These are phyloP conservation scores for Heteractis magnifica DNA, from an alignment of 92 coral and sea anemone species.

Conservation along the genomic window DNA sequence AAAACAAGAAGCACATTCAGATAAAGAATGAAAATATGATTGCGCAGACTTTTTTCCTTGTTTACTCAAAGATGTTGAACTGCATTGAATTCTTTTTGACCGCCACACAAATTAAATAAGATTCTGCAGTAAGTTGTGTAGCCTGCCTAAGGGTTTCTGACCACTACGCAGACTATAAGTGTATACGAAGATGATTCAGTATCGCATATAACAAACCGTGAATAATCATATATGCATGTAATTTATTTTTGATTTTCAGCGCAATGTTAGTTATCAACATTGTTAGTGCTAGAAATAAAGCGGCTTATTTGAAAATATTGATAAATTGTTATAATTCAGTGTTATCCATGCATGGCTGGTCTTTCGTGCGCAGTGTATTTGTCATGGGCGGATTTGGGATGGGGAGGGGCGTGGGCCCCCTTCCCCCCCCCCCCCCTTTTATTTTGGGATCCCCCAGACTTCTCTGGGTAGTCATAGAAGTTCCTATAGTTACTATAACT, in stretches of 20 bases:
- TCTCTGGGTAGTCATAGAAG: too few species aligned
- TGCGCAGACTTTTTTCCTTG: not conserved
- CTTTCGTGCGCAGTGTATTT: not conserved
- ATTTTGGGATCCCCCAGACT: too few species aligned
- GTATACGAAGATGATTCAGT: not conserved
- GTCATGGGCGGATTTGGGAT: not conserved
- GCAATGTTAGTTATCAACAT: not conserved
- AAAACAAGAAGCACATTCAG: not conserved
- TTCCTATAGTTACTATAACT: too few species aligned
- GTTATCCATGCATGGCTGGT: not conserved
- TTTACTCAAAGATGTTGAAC: not conserved
- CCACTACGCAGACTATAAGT: too few species aligned
- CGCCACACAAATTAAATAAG: not conserved
- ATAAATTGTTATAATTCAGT: not conserved
- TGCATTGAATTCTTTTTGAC: not conserved
- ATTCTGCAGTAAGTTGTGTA: not conserved
- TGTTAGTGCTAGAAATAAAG: constrained; percentile 14
- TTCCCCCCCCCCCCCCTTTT: too few species aligned
- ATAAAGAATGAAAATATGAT: not conserved
- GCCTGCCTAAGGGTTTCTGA: too few species aligned
- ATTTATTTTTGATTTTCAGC: constrained; percentile 2
- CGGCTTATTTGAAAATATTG: not conserved
- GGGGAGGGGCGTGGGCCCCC: too few species aligned
- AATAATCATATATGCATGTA: constrained; percentile 27
- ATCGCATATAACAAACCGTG: not conserved